phyloP scores from a whole-genome alignment of 2,797 vertebrate genomes.

The Cynodonichthys magdalenae region DNA sequence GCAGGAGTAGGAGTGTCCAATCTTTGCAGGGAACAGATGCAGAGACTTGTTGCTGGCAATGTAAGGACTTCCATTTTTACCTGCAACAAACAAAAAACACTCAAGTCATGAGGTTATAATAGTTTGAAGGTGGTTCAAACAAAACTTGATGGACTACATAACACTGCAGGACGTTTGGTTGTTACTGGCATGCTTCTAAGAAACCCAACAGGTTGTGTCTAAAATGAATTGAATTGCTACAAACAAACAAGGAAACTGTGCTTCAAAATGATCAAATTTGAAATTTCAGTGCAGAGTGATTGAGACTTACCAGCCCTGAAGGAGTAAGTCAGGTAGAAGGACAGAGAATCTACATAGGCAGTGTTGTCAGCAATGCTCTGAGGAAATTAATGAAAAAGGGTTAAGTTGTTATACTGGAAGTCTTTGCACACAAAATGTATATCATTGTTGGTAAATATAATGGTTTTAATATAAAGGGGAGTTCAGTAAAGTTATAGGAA shows the following conservation, averaged over 20 bases:
- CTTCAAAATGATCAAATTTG: background rate
- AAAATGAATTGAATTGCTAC: background rate
- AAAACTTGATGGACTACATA: conserved; percentile 51
- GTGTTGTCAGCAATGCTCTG: conserved; percentile 54
- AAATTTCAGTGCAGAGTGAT: background rate
- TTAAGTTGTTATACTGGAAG: background rate
- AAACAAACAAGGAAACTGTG: conserved; percentile 29
- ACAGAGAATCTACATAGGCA: conserved; percentile 52
- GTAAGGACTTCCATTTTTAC: accelerated
- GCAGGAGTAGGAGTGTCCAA: conserved; percentile 79
- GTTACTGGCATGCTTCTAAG: conserved; percentile 14
- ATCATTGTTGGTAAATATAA: background rate
- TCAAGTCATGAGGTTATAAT: accelerated
- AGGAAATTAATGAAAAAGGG: conserved; percentile 11
- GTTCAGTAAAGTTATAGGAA: background rate
- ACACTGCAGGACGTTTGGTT: background rate
- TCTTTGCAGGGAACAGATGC: conserved; percentile 58
- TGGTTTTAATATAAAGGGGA: background rate
- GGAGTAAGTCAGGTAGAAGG: conserved; percentile 56
- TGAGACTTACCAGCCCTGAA: conserved; percentile 55
- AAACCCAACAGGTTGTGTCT: conserved; percentile 3
- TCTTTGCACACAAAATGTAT: background rate
- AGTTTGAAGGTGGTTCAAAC: background rate
- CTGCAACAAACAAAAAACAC: conserved; percentile 39
- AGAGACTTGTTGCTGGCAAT: conserved; percentile 17